Evolutionary conservation across 1,140 invertebrate genomes (phyloP), one percentile per base, ranked within the genome.

Genomic region (Proales similis): DNA sequence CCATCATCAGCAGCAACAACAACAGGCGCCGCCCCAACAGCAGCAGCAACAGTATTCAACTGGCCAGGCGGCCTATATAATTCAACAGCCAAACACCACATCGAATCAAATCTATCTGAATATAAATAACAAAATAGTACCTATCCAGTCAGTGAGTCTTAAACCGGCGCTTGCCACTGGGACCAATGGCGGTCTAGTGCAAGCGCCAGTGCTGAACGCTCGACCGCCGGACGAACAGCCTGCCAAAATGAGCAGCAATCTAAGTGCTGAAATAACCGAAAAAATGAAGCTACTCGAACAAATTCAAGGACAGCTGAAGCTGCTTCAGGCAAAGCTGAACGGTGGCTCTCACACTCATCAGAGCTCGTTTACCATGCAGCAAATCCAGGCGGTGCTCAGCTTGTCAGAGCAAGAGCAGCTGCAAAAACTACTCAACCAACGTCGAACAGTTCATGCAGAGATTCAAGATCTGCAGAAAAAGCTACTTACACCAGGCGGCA

Each of bases 211-310:
- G 7, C 12, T 29, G 45, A 39, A 17, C 17, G 4, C n/a, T n/a
- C n/a, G 45, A 39, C 30, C 36, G 22, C 0, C 33, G 45, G 19
- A 42, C 32, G 19, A 17, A 42, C 9, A 42, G 29, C n/a, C 12
- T 42, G 14, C 32, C 51, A 42, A 42, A 42, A 17, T 42, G 3
- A 42, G 17, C 39, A 42, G 22, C 4, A 36, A 53, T 17, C 19
- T 42, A 12, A 17, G 26, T 27, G 24, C 26, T 39, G 51, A 57
- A 11, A 39, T 57, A 2, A 42, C 17, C n/a, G 38, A 57, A n/a
- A 57, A 57, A 57, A 57, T 57, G 51, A 57, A 57, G 32, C 38
- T 42, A 57, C 29, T 57, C 5, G 51, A 57, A 42, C 51, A 42
- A 57, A 57, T 57, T 42, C 51, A 57, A 36, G 20, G n/a, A 12